A percentile compares a stretch with the other conserved stretches of the same genome.
phyloP scores from a whole-genome alignment of 37 sponge, comb jelly and placozoan species.

The Hexactinellida sp. region DNA sequence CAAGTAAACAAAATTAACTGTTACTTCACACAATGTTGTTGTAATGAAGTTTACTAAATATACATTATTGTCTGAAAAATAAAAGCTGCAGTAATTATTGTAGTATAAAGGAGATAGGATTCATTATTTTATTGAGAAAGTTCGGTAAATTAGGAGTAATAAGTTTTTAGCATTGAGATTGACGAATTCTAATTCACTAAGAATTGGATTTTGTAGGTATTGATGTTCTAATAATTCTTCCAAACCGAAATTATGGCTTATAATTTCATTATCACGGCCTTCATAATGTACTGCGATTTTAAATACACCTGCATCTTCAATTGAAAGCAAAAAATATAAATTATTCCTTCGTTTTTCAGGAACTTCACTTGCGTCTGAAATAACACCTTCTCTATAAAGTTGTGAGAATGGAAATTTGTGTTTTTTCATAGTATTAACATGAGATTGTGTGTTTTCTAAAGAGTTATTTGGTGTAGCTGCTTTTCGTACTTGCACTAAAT shows the following conservation, averaged over 20 bases:
- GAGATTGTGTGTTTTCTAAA: background rate
- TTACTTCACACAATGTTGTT: background rate
- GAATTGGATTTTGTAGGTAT: conserved; percentile 54
- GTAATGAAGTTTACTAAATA: no score
- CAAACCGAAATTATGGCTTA: conserved; percentile 18
- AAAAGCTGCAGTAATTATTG: background rate
- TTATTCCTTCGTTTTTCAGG: conserved; percentile 3
- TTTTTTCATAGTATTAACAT: background rate
- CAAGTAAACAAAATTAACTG: background rate
- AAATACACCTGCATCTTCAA: background rate
- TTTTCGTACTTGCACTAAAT: background rate
- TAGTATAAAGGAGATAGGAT: background rate
- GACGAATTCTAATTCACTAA: background rate
- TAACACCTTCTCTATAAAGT: background rate
- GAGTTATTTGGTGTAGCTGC: background rate
- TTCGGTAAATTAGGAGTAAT: background rate
- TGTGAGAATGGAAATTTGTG: conserved; percentile 7
- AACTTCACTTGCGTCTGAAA: background rate
- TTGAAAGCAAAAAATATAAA: background rate
- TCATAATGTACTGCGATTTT: conserved; percentile 3
- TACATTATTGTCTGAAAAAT: background rate
- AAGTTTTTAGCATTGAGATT: background rate
- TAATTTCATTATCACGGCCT: conserved; percentile 8
- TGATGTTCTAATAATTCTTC: conserved; percentile 76
- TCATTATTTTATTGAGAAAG: background rate